Base-by-base conservation (phyloP, 1,140 invertebrate species). In the Bombus superbus region DNA sequence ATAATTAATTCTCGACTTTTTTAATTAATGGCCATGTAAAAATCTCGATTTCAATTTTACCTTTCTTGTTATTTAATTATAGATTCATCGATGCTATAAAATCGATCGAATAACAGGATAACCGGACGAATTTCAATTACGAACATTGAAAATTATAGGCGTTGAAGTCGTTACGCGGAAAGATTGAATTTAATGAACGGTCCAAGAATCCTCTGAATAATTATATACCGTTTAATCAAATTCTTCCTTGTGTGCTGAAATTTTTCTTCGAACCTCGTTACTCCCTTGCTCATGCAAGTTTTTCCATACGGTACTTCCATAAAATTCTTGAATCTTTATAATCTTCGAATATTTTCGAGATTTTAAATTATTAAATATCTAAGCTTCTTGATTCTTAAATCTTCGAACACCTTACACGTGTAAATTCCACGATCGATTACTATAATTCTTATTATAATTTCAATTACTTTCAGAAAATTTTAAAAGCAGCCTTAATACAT, bases 61-160 rank as follows among this genome's bases (percentile, higher is more conserved):
- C 15, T 73, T 73, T 73, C 40, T n/a, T 73, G 66, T 40, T 40
- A 40, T 74, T 25, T 28, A 42, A 38, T 74, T 74, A 47, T 32
- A 35, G 35, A 82, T 74, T 47, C 42, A 74, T 66, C 81, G 32
- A 25, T 25, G n/a, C 25, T 76, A 47, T 66, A 66, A 76, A 76
- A 40, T 66, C 8, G 18, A 83, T 66, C 59, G 38, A 76, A 47
- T 57, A 69, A 53, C 82, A 53, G 47, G 22, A 38, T 57, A 71
- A 40, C 40, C 18, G n/a, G 42, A 42, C 44, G 44, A 57, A 69
- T 84, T 66, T 77, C 73, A 79, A 84, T 78, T 71, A 68, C 10
- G 32, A 13, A 25, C 25, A 47, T 77, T 18, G 62, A 15, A 69
- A 78, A 83, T 83, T 68, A 83, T 35, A 53, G 64, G 64, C 59